Evolutionary conservation across 2,113 vertebrate species (phyloP).

Genomic region (Synodontis membranacea): DNA sequence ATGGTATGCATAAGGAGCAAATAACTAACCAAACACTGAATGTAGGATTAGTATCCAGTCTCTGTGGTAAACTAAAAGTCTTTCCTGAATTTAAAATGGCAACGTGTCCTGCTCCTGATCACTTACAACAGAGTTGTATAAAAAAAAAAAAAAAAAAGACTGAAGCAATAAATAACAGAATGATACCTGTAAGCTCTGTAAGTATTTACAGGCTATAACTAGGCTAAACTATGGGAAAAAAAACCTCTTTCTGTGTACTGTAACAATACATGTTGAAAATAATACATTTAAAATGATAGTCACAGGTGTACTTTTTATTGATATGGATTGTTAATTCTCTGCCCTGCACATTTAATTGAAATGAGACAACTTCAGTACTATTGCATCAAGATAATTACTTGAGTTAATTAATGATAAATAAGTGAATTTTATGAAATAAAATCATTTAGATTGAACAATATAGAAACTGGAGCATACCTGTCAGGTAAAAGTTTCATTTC

Average conservation of each 20-base stretch:
- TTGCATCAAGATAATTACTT: not conserved
- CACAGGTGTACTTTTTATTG: not conserved
- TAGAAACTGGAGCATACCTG: not conserved
- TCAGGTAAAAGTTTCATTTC: not conserved
- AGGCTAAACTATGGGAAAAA: not conserved
- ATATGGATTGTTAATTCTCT: not conserved
- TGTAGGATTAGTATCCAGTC: not conserved
- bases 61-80: not conserved
- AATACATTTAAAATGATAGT: not conserved
- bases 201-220: constrained; percentile 51
- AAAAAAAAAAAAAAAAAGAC: constrained; percentile 57
- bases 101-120: not conserved
- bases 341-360: too few species aligned
- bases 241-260: not conserved
- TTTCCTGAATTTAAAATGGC: not conserved
- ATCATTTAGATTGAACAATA: not conserved
- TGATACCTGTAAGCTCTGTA: constrained; percentile 85
- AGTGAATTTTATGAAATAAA: not conserved
- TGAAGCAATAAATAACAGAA: constrained; percentile 64
- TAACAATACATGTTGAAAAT: not conserved
- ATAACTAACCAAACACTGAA: not conserved
- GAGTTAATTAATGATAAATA: not conserved
- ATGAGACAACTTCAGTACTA: not conserved
- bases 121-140: not conserved
- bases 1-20: too few species aligned